A percentile compares a stretch with the other conserved stretches of the same genome.
These are phyloP conservation scores for Equus przewalskii DNA, from an alignment of 2,113 vertebrate genomes.

Conservation along the genomic window DNA sequence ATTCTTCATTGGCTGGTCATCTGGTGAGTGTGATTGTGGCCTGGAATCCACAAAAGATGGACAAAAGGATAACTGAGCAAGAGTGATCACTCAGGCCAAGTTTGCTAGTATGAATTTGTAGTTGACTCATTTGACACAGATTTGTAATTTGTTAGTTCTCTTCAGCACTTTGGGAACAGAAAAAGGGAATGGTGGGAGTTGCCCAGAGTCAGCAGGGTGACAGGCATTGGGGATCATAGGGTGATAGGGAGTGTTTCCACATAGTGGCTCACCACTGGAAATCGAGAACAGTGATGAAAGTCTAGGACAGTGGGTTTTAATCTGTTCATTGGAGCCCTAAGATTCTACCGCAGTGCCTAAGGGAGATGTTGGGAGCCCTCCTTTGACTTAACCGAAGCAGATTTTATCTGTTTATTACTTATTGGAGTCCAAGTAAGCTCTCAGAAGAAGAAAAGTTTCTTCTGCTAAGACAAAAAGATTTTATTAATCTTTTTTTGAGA, in stretches of 20 bases:
- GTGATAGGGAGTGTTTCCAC: neutral
- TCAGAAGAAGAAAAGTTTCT: slow-evolving; percentile 40
- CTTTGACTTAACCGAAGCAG: slow-evolving; percentile 1
- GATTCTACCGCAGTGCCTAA: neutral
- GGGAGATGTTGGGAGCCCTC: neutral
- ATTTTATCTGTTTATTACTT: slow-evolving; percentile 26
- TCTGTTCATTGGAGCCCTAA: neutral
- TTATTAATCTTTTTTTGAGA: neutral
- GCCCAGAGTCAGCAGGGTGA: neutral
- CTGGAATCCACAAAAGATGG: neutral
- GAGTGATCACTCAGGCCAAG: neutral
- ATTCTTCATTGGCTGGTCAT: neutral
- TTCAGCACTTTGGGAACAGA: slow-evolving; percentile 21
- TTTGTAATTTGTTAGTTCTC: neutral
- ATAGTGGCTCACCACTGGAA: neutral
- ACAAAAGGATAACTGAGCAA: neutral
- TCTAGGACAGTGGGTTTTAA: neutral
- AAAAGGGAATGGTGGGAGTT: neutral
- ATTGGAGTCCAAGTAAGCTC: neutral
- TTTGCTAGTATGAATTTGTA: neutral
- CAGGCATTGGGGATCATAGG: neutral
- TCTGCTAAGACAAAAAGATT: neutral
- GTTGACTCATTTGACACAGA: neutral
- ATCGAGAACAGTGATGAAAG: neutral
- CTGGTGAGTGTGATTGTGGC: neutral